Percentiles rank a stretch among this genome's conserved stretches.
phyloP scores from a whole-genome alignment of 2,797 vertebrate genomes.

The Catostomus latipinnis region DNA sequence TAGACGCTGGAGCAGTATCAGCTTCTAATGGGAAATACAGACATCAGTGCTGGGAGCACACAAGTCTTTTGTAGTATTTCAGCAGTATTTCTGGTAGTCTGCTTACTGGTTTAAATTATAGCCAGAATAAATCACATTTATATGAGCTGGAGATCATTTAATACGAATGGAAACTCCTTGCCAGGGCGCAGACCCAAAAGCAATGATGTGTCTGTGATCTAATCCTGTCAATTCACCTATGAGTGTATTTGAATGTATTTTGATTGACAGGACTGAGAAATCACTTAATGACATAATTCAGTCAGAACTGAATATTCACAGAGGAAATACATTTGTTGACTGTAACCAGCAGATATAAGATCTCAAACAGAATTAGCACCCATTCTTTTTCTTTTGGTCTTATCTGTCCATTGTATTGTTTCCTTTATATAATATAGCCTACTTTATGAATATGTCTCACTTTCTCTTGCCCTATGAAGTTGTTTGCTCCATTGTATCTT shows the following conservation, averaged over 20 bases:
- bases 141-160: constrained; percentile 5
- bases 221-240: neutral
- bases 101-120: neutral
- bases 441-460: neutral
- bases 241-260: neutral
- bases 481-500: neutral
- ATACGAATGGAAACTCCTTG: neutral
- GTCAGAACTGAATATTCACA: neutral
- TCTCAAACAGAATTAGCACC: too few relatives aligned
- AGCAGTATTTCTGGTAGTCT: constrained; percentile 1
- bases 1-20: constrained; percentile 8
- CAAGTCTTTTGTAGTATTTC: neutral
- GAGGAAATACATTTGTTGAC: neutral
- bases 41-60: constrained; percentile 1
- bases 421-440: neutral
- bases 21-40: constrained; percentile 40
- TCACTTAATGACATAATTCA: neutral
- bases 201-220: neutral
- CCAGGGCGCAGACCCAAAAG: neutral
- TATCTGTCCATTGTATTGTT: neutral
- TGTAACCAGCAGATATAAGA: neutral
- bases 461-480: neutral
- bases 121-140: constrained; percentile 9
- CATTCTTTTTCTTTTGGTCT: too few relatives aligned
- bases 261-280: neutral